Percentiles rank a stretch among this genome's conserved stretches.
These are phyloP conservation scores for Tarsius wallacei DNA, from an alignment of 2,797 vertebrate genomes.

Conservation along the genomic window DNA sequence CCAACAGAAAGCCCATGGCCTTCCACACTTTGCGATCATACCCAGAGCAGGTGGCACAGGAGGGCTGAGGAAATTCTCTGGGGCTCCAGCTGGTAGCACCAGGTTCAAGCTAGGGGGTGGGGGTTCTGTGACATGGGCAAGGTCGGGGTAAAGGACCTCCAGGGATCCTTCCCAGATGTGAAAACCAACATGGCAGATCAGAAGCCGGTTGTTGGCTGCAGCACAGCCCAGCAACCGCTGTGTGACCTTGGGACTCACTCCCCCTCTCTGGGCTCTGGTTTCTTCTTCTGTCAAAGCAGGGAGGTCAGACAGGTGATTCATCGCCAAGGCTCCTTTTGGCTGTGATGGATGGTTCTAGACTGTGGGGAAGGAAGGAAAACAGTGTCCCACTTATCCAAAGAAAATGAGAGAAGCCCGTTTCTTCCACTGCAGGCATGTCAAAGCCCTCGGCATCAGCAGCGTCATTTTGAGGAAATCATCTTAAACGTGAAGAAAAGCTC, in stretches of 20 bases:
- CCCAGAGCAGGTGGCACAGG: not conserved
- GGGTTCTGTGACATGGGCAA: constrained; percentile 28
- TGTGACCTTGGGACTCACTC: constrained; percentile 72
- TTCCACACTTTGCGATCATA: not conserved
- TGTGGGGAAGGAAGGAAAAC: constrained; percentile 23
- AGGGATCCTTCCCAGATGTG: not conserved
- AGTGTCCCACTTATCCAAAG: constrained; percentile 67
- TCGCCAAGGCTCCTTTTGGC: constrained; percentile 8
- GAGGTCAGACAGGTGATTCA: constrained; percentile 66
- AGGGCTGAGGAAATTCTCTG: not conserved
- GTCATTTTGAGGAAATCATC: constrained; percentile 71
- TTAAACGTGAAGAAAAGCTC: constrained; percentile 66
- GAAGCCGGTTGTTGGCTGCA: not conserved
- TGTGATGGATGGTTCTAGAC: constrained; percentile 77
- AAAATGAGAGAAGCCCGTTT: constrained; percentile 47
- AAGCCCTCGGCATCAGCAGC: constrained; percentile 29
- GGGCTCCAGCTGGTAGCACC: not conserved
- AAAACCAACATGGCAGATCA: not conserved
- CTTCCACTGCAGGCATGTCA: constrained; percentile 44
- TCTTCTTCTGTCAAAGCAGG: constrained; percentile 53
- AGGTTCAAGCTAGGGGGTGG: not conserved
- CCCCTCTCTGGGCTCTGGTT: constrained; percentile 50
- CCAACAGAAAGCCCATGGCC: not conserved
- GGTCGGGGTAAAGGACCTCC: not conserved
- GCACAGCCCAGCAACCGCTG: not conserved